Percentiles rank a stretch among this genome's conserved stretches.
phyloP scores from a whole-genome alignment of 2,888 invertebrate species.

The Drosophila neotestacea region DNA sequence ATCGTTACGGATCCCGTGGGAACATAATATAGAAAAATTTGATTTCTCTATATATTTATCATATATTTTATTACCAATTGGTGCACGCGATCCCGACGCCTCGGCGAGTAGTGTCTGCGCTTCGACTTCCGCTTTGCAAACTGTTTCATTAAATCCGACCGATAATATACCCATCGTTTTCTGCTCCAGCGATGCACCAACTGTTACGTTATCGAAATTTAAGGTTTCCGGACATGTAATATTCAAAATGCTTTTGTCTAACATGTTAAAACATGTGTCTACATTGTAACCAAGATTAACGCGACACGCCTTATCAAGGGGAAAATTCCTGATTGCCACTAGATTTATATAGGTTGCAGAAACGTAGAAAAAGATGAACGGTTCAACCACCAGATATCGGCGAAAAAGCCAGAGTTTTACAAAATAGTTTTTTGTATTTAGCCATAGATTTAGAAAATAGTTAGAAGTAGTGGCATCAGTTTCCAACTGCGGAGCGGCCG shows the following conservation, averaged over 20 bases:
- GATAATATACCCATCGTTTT: conserved; percentile 56
- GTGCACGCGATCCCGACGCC: conserved; percentile 83
- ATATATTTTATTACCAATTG: conserved; percentile 78
- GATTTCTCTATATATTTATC: neutral
- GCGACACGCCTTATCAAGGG: conserved; percentile 84
- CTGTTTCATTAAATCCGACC: conserved; percentile 80
- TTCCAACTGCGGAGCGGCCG: conserved; percentile 37
- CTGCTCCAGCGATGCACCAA: conserved; percentile 61
- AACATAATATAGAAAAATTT: neutral
- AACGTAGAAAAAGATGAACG: conserved; percentile 83
- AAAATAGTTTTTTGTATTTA: neutral
- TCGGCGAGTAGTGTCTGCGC: conserved; percentile 83
- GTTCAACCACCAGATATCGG: conserved; percentile 83
- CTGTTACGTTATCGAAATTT: conserved; percentile 75
- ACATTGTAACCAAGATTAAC: conserved; percentile 83
- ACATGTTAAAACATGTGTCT: conserved; percentile 80
- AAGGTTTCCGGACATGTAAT: conserved; percentile 81
- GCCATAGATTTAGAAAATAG: conserved; percentile 82
- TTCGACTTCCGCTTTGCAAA: conserved; percentile 84
- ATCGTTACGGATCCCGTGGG: neutral
- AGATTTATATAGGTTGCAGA: conserved; percentile 83
- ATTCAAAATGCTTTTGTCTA: conserved; percentile 81
- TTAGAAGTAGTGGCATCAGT: conserved; percentile 29
- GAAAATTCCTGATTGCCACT: conserved; percentile 84
- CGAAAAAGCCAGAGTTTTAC: conserved; percentile 75